Evolutionary conservation across 2,797 vertebrate genomes (phyloP).

Genomic region (Macropus fuliginosus): DNA sequence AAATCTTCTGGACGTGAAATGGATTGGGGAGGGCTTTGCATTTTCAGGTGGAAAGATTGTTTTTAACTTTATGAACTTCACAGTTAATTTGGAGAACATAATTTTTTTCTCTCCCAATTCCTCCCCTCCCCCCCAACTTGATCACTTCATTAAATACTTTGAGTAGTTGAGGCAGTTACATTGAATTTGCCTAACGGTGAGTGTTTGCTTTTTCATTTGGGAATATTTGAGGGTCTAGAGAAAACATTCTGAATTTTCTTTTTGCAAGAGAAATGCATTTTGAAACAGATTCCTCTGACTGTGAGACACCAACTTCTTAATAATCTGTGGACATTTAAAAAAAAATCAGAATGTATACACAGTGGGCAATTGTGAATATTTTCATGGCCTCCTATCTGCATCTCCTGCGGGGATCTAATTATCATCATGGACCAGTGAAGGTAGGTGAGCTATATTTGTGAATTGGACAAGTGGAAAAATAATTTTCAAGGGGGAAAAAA

Average conservation of each 20-base stretch:
- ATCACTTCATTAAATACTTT: constrained; percentile 70
- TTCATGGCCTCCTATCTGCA: constrained; percentile 84
- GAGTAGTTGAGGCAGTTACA: constrained; percentile 74
- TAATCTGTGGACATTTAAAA: constrained; percentile 77
- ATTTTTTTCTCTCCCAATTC: constrained; percentile 66
- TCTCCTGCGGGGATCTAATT: constrained; percentile 83
- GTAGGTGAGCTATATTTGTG: constrained; percentile 81
- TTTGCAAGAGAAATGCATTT: constrained; percentile 84
- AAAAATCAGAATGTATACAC: constrained; percentile 86
- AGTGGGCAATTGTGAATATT: constrained; percentile 83
- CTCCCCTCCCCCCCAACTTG: constrained; percentile 40
- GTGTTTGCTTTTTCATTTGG: constrained; percentile 70
- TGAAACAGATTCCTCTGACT: constrained; percentile 78
- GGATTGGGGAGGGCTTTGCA: constrained; percentile 73
- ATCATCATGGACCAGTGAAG: constrained; percentile 83
- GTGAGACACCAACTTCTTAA: constrained; percentile 77
- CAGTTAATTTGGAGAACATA: constrained; percentile 70
- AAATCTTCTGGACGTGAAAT: constrained; percentile 75
- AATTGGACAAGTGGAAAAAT: background rate
- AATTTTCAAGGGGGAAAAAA: constrained; percentile 43
- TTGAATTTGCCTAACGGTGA: constrained; percentile 73
- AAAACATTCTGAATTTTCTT: constrained; percentile 68
- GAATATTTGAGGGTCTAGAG: constrained; percentile 71
- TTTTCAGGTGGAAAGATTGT: constrained; percentile 67
- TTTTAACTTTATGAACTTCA: constrained; percentile 68